Percentiles rank a stretch among this genome's conserved stretches.
phyloP scores from a whole-genome alignment of 2,797 vertebrate species.

The Phoxinus dragarum region DNA sequence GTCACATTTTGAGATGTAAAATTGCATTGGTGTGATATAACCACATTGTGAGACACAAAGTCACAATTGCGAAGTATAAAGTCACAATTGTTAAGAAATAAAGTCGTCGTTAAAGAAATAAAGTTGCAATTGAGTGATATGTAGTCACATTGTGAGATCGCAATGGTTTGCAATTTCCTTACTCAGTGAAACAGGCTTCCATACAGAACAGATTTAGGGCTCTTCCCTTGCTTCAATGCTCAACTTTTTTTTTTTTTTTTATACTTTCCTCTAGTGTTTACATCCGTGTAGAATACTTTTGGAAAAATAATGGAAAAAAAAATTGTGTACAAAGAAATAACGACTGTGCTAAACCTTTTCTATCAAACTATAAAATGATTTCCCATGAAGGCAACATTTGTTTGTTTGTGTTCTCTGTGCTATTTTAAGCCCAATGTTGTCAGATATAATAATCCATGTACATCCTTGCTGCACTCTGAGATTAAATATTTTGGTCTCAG shows the following conservation, averaged over 20 bases:
- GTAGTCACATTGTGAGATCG: neutral
- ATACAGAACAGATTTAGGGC: neutral
- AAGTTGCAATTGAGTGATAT: neutral
- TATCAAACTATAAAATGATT: conserved; percentile 24
- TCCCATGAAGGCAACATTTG: conserved; percentile 17
- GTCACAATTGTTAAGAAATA: too few relatives aligned
- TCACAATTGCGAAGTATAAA: neutral
- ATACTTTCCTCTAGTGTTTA: neutral
- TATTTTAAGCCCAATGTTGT: conserved; percentile 30
- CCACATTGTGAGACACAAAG: neutral
- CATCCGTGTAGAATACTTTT: neutral
- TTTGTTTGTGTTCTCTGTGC: conserved; percentile 12
- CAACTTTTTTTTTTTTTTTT: neutral
- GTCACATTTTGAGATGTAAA: neutral
- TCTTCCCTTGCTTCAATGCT: neutral
- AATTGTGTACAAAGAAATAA: neutral
- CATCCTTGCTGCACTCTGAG: conserved; percentile 26
- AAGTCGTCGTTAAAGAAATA: neutral
- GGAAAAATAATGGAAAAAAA: neutral
- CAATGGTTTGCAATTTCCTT: neutral
- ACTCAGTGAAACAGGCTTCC: neutral
- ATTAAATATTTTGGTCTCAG: conserved; percentile 12
- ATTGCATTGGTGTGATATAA: neutral
- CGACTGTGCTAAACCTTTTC: neutral
- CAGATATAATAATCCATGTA: conserved; percentile 13